Percentiles rank a stretch among this genome's conserved stretches.
Evolutionary conservation across 2,113 vertebrate genomes (phyloP).

Genomic region (Colistium nudipinnis): DNA sequence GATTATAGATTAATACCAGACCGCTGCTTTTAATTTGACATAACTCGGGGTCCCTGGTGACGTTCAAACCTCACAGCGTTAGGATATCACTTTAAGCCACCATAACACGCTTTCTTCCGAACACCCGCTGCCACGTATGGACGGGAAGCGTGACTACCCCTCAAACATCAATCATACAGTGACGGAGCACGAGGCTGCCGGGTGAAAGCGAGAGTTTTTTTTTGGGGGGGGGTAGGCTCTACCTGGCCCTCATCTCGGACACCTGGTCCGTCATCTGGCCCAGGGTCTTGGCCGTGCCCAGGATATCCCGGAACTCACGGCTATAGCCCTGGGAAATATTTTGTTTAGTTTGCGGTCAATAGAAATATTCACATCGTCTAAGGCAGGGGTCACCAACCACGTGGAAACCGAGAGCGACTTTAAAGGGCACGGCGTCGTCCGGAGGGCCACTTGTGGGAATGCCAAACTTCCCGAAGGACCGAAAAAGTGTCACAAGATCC

Average conservation of each 20-base stretch:
- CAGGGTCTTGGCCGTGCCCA: slow-evolving; percentile 91
- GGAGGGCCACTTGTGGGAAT: too few relatives aligned
- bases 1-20: slow-evolving; percentile 63
- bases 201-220: neutral
- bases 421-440: too few relatives aligned
- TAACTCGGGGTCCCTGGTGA: slow-evolving; percentile 37
- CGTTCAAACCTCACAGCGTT: slow-evolving; percentile 45
- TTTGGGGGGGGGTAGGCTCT: too few relatives aligned
- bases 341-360: too few relatives aligned
- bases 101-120: slow-evolving; percentile 31
- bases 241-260: slow-evolving; percentile 95
- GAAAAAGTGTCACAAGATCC: too few relatives aligned
- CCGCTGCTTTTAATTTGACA: slow-evolving; percentile 62
- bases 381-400: too few relatives aligned
- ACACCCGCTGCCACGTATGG: neutral
- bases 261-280: slow-evolving; percentile 96
- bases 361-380: too few relatives aligned
- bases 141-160: slow-evolving; percentile 7
- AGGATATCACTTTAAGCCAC: slow-evolving; percentile 39
- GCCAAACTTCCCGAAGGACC: too few relatives aligned
- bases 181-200: neutral
- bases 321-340: too few relatives aligned
- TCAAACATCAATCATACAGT: neutral
- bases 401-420: too few relatives aligned
- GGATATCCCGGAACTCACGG: slow-evolving; percentile 93